Evolutionary conservation across 2,797 vertebrate genomes (phyloP).

Genomic region (Malacoraja senta): DNA sequence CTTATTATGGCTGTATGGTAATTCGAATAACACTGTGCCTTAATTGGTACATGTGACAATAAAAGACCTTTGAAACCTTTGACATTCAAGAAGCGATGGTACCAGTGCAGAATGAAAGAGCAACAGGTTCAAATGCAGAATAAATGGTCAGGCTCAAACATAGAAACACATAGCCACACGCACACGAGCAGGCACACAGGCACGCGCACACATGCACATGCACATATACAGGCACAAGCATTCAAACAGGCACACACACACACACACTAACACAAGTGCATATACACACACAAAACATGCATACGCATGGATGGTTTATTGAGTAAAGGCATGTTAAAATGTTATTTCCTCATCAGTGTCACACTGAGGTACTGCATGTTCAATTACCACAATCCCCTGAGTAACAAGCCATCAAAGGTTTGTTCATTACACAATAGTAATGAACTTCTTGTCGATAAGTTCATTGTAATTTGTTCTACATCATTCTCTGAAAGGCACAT

Average conservation of each 20-base stretch:
- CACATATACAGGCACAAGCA: too few relatives aligned
- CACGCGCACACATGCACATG: too few relatives aligned
- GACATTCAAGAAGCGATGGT: too few relatives aligned
- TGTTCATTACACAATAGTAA: neutral
- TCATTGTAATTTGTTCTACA: neutral
- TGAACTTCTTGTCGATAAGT: neutral
- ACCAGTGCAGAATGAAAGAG: neutral
- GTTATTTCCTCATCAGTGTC: neutral
- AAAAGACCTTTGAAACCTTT: too few relatives aligned
- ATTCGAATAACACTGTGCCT: too few relatives aligned
- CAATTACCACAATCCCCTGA: neutral
- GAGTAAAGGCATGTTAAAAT: slow-evolving; percentile 10
- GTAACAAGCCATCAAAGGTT: neutral
- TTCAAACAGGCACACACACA: neutral
- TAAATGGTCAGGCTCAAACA: neutral
- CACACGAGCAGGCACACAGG: too few relatives aligned
- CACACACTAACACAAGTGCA: too few relatives aligned
- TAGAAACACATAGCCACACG: too few relatives aligned
- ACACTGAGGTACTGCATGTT: neutral
- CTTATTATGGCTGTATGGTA: too few relatives aligned
- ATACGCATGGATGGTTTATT: neutral
- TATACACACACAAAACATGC: too few relatives aligned
- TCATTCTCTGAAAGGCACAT: neutral
- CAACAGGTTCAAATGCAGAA: neutral
- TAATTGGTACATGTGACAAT: too few relatives aligned